Conservation (phyloP, 2,113 vertebrate genomes). For the Nyctibius bracteatus region DNA sequence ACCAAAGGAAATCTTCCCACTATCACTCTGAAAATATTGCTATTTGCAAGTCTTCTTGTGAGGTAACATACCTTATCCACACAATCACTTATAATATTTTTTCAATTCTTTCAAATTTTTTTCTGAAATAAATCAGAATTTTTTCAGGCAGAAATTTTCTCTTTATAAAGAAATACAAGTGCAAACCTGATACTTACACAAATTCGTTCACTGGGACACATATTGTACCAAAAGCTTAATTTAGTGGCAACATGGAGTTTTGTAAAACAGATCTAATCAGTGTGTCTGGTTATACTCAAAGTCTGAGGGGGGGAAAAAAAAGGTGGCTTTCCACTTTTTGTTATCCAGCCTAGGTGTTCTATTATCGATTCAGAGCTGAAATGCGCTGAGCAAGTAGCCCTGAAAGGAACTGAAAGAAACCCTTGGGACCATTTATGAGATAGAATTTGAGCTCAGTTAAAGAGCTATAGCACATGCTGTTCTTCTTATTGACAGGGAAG, state of each 20-base stretch:
- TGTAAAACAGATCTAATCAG: neutral
- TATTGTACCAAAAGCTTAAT: neutral
- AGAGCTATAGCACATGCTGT: constrained; percentile 37
- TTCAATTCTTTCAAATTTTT: neutral
- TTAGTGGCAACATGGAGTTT: neutral
- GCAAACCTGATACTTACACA: neutral
- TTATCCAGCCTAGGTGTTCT: constrained; percentile 35
- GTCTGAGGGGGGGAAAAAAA: neutral
- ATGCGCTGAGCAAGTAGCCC: constrained; percentile 28
- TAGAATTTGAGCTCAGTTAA: neutral
- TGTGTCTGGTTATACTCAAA: neutral
- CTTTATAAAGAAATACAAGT: neutral
- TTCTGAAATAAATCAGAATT: neutral
- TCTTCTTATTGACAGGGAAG: neutral
- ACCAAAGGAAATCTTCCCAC: neutral
- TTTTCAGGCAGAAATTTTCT: neutral
- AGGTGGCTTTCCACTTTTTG: neutral
- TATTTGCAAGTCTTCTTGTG: neutral
- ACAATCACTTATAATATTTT: neutral
- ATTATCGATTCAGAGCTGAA: constrained; percentile 53
- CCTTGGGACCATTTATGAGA: constrained; percentile 15
- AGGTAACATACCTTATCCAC: accelerated
- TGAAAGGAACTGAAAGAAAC: constrained; percentile 7
- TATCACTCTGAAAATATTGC: neutral
- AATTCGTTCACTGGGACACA: neutral